These are phyloP conservation scores for Amphilophus citrinellus DNA, from an alignment of 2,113 vertebrate genomes.

Conservation along the genomic window DNA sequence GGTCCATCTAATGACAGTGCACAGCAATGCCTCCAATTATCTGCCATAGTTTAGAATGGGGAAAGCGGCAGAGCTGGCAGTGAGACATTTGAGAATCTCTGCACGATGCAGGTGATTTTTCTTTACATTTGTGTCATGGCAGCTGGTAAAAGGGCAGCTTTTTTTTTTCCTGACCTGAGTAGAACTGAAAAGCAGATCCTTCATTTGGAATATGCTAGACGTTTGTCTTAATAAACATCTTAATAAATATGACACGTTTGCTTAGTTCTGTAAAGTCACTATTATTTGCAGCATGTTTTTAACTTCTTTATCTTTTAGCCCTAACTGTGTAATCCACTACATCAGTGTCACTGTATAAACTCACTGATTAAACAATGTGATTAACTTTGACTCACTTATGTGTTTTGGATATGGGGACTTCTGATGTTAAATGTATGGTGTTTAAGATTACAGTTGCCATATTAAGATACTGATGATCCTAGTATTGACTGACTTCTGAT, in stretches of 20 bases:
- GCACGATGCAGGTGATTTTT: neutral
- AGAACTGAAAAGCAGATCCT: neutral
- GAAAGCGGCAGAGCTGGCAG: neutral
- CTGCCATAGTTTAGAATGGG: conserved; percentile 8
- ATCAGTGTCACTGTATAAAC: too few relatives aligned
- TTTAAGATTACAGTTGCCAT: too few relatives aligned
- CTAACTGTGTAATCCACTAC: too few relatives aligned
- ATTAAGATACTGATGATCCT: neutral
- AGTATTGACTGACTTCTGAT: neutral
- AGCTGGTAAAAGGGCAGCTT: neutral
- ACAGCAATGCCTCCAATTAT: conserved; percentile 23
- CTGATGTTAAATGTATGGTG: neutral
- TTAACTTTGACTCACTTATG: neutral
- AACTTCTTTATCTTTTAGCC: too few relatives aligned
- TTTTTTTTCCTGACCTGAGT: neutral
- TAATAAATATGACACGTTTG: too few relatives aligned
- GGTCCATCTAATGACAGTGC: conserved; percentile 44
- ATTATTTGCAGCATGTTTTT: too few relatives aligned
- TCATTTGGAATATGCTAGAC: neutral
- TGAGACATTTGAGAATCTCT: neutral
- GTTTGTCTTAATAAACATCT: neutral
- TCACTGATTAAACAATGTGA: too few relatives aligned
- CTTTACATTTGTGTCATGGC: neutral
- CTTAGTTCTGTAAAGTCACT: too few relatives aligned
- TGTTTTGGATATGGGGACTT: neutral